Conservation (phyloP, 2,113 vertebrate species). For the Calcarius ornatus region DNA sequence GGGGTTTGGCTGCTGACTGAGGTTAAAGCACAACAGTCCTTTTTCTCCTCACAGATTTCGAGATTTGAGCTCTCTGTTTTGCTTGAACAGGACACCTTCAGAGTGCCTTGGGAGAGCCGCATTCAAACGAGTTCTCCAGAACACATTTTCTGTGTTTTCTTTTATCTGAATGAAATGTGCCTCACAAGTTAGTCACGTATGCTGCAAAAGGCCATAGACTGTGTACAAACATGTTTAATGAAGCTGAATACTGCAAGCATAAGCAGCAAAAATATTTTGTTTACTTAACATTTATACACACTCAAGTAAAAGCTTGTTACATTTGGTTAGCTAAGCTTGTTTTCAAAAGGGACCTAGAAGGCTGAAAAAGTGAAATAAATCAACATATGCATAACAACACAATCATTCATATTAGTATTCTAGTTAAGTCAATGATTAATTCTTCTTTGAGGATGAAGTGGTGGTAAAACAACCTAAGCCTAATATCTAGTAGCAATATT, state of each 20-base stretch:
- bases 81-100: background rate
- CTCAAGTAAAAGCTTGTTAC: constrained; percentile 43
- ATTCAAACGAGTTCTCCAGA: background rate
- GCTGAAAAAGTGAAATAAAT: constrained; percentile 19
- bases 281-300: constrained; percentile 45
- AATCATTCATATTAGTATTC: background rate
- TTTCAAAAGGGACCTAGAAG: constrained; percentile 24
- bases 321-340: constrained; percentile 8
- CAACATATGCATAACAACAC: constrained; percentile 7
- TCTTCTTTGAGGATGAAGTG: constrained; percentile 22
- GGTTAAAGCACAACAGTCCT: background rate
- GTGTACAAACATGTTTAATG: constrained; percentile 4
- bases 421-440: constrained; percentile 21
- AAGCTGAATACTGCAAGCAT: constrained; percentile 17
- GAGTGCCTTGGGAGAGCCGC: background rate
- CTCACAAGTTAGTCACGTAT: background rate
- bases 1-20: background rate
- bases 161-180: background rate
- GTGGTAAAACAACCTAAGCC: background rate
- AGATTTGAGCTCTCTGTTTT: background rate
- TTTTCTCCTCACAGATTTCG: background rate
- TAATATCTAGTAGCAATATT: background rate
- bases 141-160: background rate
- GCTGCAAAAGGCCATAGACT: background rate
- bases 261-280: constrained; percentile 25